Conservation (phyloP, 2,888 invertebrate genomes). For the Ditula angustiorana region DNA sequence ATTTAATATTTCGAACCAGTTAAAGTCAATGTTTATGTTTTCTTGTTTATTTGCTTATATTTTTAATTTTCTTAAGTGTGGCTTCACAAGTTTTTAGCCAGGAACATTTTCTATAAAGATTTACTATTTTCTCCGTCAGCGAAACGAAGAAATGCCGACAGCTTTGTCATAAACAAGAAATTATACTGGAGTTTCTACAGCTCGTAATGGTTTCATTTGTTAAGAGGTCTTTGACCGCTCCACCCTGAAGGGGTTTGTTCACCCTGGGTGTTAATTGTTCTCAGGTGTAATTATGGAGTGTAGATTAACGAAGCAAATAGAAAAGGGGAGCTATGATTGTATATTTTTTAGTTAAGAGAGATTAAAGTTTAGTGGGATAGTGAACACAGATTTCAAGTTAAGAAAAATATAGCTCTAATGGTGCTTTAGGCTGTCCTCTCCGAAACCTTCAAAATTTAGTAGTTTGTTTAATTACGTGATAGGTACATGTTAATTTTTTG, state of each 20-base stretch:
- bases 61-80: too few species aligned
- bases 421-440: too few species aligned
- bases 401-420: too few species aligned
- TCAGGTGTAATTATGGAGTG: constrained; percentile 31
- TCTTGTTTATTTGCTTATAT: too few species aligned
- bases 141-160: constrained; percentile 3
- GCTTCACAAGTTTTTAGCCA: neutral
- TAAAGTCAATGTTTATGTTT: neutral
- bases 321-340: constrained; percentile 30
- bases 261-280: constrained; percentile 35
- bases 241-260: constrained; percentile 30
- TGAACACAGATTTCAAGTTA: neutral
- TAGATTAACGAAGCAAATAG: constrained; percentile 25
- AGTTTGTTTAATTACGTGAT: too few species aligned
- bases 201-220: constrained; percentile 23
- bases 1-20: neutral
- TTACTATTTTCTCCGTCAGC: neutral
- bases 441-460: too few species aligned
- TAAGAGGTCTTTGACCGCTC: constrained; percentile 35
- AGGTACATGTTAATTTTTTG: too few species aligned
- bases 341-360: constrained; percentile 4
- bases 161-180: constrained; percentile 16
- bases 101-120: neutral
- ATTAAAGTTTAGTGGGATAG: neutral
- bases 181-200: constrained; percentile 27